A percentile compares a stretch with the other conserved stretches of the same genome.
Evolutionary conservation across 2,797 vertebrate genomes (phyloP).

Genomic region (Poeciliopsis presidionis): DNA sequence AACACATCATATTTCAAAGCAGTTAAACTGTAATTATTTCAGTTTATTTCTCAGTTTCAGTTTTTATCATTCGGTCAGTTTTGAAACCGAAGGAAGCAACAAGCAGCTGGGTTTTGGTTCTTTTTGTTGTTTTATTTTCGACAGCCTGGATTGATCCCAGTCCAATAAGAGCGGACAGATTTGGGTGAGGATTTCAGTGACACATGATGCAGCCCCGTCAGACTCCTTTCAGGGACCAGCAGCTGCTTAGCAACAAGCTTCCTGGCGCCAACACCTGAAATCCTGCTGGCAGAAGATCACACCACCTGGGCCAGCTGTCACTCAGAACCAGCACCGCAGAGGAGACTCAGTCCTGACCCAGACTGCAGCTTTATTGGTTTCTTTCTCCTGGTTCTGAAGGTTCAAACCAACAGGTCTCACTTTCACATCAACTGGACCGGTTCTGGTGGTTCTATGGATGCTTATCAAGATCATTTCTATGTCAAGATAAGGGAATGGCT

Average conservation of each 20-base stretch:
- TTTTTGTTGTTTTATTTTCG: constrained; percentile 7
- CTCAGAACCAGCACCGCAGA: constrained; percentile 47
- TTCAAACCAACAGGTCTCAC: not conserved
- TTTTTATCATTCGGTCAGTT: no score
- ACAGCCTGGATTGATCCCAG: constrained; percentile 30
- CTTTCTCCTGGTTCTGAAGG: not conserved
- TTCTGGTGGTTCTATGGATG: not conserved
- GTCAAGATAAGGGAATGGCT: not conserved
- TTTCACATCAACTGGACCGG: not conserved
- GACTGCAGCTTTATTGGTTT: not conserved
- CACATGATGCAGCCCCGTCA: constrained; percentile 57
- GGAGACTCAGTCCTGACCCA: not conserved
- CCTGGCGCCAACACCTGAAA: constrained; percentile 58
- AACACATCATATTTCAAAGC: no score
- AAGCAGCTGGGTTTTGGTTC: constrained; percentile 27
- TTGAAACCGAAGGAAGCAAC: not conserved
- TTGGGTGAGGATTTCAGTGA: constrained; percentile 34
- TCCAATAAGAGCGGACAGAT: constrained; percentile 25
- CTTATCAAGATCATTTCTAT: not conserved
- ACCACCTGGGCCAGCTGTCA: constrained; percentile 73
- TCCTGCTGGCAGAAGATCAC: constrained; percentile 51
- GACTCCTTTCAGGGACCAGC: constrained; percentile 39
- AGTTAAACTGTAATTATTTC: no score
- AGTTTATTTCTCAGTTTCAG: no score
- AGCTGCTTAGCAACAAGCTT: constrained; percentile 75